phyloP scores from a whole-genome alignment of 2,888 invertebrate genomes.

The Caenorhabditis sp. region DNA sequence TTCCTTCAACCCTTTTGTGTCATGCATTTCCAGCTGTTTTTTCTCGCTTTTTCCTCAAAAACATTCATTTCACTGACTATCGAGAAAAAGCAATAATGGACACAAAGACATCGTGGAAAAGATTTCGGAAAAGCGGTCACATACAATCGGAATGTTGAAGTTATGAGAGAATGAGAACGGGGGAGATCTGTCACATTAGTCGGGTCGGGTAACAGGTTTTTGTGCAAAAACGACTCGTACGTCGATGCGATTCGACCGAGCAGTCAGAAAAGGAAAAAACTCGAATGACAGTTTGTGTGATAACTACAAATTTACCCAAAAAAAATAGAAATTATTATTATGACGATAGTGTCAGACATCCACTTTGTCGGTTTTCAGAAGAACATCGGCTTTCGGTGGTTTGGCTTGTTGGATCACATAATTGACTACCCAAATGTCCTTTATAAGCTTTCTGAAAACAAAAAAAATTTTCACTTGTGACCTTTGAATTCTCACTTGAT shows the following conservation, averaged over 20 bases:
- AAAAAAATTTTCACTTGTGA: neutral
- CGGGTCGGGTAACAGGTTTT: neutral
- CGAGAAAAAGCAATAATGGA: slow-evolving; percentile 9
- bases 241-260: neutral
- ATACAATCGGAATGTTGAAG: neutral
- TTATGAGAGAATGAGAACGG: neutral
- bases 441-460: slow-evolving; percentile 32
- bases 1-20: slow-evolving; percentile 1
- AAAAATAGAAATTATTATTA: neutral
- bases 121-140: neutral
- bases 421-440: slow-evolving; percentile 25
- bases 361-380: slow-evolving; percentile 36
- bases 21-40: slow-evolving; percentile 12
- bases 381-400: slow-evolving; percentile 27
- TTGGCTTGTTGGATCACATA: slow-evolving; percentile 22
- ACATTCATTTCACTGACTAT: slow-evolving; percentile 31
- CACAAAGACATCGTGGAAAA: neutral
- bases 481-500: slow-evolving; percentile 44
- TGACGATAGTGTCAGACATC: slow-evolving; percentile 35
- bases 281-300: neutral
- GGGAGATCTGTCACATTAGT: slow-evolving; percentile 18
- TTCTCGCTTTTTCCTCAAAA: slow-evolving; percentile 18
- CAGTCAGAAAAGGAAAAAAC: neutral
- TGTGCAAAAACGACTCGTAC: slow-evolving; percentile 7
- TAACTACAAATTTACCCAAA: neutral